These are phyloP conservation scores for Caenorhabditis macrosperma DNA, from an alignment of 2,888 invertebrate species.

Conservation along the genomic window DNA sequence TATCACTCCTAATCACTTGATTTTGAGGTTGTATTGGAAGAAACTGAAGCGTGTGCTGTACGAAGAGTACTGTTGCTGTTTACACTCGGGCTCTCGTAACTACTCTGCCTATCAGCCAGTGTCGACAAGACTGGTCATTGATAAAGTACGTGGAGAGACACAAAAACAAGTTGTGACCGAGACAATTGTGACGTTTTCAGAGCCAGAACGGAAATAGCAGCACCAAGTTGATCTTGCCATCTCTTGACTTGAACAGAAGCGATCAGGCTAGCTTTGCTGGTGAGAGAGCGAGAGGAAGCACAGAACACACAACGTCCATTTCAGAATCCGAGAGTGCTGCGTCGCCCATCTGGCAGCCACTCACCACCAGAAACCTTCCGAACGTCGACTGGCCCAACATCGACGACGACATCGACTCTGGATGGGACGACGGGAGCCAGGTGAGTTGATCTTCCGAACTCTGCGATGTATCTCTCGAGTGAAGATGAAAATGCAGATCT, in stretches of 20 bases:
- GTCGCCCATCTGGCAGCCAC: conserved; percentile 71
- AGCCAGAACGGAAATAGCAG: conserved; percentile 39
- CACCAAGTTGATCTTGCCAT: conserved; percentile 48
- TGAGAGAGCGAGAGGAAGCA: conserved; percentile 6
- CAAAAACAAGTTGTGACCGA: neutral
- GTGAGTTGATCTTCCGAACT: conserved; percentile 21
- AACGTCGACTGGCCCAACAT: conserved; percentile 68
- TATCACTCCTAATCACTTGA: neutral
- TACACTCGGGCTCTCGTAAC: conserved; percentile 14
- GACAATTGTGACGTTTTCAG: conserved; percentile 17
- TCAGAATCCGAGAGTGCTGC: conserved; percentile 51
- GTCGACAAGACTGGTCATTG: conserved; percentile 49
- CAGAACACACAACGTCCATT: neutral
- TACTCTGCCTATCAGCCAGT: conserved; percentile 60
- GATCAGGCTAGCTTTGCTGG: conserved; percentile 56
- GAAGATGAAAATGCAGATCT: conserved; percentile 52
- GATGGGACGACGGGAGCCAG: conserved; percentile 69
- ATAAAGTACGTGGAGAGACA: conserved; percentile 36
- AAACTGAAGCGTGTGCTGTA: conserved; percentile 25
- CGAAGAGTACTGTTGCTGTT: conserved; percentile 63
- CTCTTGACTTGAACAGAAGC: conserved; percentile 42
- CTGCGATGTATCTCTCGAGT: neutral
- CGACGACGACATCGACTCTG: conserved; percentile 71
- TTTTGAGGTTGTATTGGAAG: conserved; percentile 50
- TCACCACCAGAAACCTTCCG: conserved; percentile 64